These are phyloP conservation scores for Thamnophis sirtalis DNA, from an alignment of 2,113 vertebrate species.

Conservation along the genomic window DNA sequence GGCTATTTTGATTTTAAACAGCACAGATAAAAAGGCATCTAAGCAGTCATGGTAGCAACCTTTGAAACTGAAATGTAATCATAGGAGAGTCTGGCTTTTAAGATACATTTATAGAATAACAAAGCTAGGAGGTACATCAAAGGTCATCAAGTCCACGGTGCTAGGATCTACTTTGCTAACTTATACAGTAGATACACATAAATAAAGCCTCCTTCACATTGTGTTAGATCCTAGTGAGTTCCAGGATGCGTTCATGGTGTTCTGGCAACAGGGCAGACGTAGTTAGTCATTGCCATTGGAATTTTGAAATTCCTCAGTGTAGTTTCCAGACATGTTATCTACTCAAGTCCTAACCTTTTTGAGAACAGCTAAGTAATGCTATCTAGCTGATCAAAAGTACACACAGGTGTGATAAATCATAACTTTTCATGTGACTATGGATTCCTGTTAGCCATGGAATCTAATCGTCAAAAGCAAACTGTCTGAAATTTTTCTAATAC, in stretches of 20 bases:
- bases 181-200: not conserved
- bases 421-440: not conserved
- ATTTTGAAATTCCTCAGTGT: not conserved
- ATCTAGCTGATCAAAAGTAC: not conserved
- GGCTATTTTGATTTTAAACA: not conserved
- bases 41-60: not conserved
- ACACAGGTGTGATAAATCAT: not conserved
- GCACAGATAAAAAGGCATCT: not conserved
- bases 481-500: not conserved
- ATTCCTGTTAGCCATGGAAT: not conserved
- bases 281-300: not conserved
- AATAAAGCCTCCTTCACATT: not conserved
- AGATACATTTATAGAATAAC: not conserved
- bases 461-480: not conserved
- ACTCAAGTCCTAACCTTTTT: not conserved
- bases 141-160: not conserved
- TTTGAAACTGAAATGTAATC: not conserved
- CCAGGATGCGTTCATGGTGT: not conserved
- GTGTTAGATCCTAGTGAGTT: not conserved
- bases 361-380: not conserved
- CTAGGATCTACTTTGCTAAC: not conserved
- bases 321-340: not conserved
- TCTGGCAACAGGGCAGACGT: not conserved
- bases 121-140: not conserved
- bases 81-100: not conserved